Percentiles rank a stretch among this genome's conserved stretches.
Conservation (phyloP, 2,797 vertebrate genomes). For the Molossus molossus region DNA sequence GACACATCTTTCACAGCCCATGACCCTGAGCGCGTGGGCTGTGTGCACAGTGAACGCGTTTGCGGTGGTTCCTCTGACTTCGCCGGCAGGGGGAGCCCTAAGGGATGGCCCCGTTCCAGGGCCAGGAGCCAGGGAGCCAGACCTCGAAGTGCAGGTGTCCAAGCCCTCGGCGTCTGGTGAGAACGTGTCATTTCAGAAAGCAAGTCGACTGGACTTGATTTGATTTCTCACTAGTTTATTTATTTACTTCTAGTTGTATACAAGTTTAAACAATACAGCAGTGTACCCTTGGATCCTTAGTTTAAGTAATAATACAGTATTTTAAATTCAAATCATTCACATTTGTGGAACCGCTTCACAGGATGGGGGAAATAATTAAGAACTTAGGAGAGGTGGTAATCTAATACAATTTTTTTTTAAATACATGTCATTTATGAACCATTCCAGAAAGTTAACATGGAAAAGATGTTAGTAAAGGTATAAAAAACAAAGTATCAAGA, state of each 20-base stretch:
- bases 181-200: not conserved
- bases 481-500: not conserved
- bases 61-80: not conserved
- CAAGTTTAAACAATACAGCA: not conserved
- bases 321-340: slow-evolving; percentile 42
- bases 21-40: not conserved
- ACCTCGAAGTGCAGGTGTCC: not conserved
- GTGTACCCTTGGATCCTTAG: not conserved
- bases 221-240: not conserved
- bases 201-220: not conserved
- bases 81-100: not conserved
- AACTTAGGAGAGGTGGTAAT: not conserved
- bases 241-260: not conserved
- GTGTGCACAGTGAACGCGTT: not conserved
- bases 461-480: not conserved
- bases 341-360: not conserved
- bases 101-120: not conserved
- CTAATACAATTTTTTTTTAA: not conserved
- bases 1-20: not conserved
- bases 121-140: not conserved
- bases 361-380: slow-evolving; percentile 33
- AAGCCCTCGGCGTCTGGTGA: not conserved
- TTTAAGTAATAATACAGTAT: not conserved
- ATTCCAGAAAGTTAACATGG: not conserved
- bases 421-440: not conserved